Conservation (phyloP, 2,888 invertebrate genomes). For the Spialia ferax region DNA sequence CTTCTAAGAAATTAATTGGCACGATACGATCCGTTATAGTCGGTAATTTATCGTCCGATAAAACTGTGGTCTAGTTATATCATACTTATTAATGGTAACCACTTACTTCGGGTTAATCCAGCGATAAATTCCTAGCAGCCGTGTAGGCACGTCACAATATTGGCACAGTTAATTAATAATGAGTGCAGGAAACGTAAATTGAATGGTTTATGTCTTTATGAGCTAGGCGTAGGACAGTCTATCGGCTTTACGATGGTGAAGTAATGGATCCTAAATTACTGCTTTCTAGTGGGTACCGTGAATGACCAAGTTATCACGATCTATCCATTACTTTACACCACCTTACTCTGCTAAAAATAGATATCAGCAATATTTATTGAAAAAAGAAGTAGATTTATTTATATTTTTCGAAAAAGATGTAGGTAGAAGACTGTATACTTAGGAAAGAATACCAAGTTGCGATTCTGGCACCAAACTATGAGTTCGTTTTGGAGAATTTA, state of each 20-base stretch:
- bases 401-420: too few relatives aligned
- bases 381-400: too few relatives aligned
- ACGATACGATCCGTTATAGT: slow-evolving; percentile 27
- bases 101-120: slow-evolving; percentile 37
- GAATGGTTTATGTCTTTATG: slow-evolving; percentile 26
- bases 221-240: neutral
- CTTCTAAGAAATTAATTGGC: slow-evolving; percentile 29
- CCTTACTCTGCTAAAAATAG: neutral
- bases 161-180: slow-evolving; percentile 39
- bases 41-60: slow-evolving; percentile 37
- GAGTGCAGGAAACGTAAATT: slow-evolving; percentile 31
- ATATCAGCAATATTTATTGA: too few relatives aligned
- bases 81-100: slow-evolving; percentile 38
- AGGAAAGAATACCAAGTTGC: too few relatives aligned
- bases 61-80: slow-evolving; percentile 39
- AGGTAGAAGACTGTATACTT: too few relatives aligned
- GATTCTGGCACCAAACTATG: neutral
- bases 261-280: slow-evolving; percentile 16
- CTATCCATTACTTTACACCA: neutral
- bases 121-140: slow-evolving; percentile 36
- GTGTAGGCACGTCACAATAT: slow-evolving; percentile 37
- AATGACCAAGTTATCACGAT: slow-evolving; percentile 1
- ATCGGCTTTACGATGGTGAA: slow-evolving; percentile 6
- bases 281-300: neutral
- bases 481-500: too few relatives aligned